These are phyloP conservation scores for Stegana nigrithorax DNA, from an alignment of 2,888 invertebrate genomes.

Conservation along the genomic window DNA sequence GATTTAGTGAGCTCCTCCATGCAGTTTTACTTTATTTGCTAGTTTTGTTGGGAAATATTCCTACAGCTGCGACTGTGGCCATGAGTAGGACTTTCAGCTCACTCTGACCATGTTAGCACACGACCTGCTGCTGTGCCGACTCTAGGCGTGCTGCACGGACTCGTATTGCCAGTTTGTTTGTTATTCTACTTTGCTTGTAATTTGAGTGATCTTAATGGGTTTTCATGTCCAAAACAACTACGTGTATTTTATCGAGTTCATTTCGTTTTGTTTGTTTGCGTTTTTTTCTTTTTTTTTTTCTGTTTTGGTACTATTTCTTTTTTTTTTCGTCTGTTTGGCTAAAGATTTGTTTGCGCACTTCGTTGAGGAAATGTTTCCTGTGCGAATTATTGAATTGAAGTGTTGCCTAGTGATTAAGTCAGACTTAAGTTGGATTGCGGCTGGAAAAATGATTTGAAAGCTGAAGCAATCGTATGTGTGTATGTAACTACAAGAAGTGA, in stretches of 20 bases:
- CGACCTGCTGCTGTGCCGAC: neutral
- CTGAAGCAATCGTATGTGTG: no score
- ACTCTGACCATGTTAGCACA: constrained; percentile 1
- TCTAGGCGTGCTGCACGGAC: neutral
- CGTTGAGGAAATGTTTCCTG: no score
- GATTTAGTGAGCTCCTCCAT: constrained; percentile 10
- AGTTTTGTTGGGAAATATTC: neutral
- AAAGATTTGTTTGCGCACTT: constrained; percentile 1
- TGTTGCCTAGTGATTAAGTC: no score
- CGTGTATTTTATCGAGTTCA: constrained; percentile 24
- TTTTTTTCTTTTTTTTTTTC: constrained; percentile 33
- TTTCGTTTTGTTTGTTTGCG: constrained; percentile 48
- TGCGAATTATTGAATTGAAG: neutral
- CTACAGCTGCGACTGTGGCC: neutral
- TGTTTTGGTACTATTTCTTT: constrained; percentile 29
- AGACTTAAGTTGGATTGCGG: no score
- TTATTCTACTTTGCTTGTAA: constrained; percentile 10
- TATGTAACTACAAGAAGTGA: no score
- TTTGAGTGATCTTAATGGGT: constrained; percentile 21
- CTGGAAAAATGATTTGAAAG: no score
- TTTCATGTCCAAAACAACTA: constrained; percentile 13
- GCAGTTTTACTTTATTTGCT: constrained; percentile 12
- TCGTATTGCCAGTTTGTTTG: constrained; percentile 6
- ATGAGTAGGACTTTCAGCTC: neutral
- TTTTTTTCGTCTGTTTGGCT: constrained; percentile 9